Conservation (phyloP, 2,113 vertebrate genomes). For the Lycocorax pyrrhopterus region DNA sequence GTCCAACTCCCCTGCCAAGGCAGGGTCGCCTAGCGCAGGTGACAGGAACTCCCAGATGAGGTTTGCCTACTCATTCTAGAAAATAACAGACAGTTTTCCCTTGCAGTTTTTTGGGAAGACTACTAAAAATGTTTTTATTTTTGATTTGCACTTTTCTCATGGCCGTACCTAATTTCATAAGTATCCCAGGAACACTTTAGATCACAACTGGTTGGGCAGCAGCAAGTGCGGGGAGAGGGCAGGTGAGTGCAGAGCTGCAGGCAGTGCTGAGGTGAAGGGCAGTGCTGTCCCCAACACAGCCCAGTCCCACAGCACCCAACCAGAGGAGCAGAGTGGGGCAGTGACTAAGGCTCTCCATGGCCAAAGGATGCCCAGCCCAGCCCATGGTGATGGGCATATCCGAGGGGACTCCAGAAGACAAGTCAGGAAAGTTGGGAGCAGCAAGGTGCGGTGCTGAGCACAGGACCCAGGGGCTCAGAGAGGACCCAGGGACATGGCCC, state of each 20-base stretch:
- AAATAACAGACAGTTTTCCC: neutral
- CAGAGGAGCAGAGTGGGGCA: neutral
- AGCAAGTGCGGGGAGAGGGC: neutral
- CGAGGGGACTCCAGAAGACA: neutral
- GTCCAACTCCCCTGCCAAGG: neutral
- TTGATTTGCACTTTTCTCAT: neutral
- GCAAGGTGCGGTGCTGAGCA: accelerated
- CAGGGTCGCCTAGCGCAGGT: neutral
- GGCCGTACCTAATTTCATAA: neutral
- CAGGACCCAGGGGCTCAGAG: neutral
- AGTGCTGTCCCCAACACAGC: neutral
- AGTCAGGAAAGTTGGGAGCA: neutral
- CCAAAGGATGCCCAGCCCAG: neutral
- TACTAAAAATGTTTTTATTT: neutral
- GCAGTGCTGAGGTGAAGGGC: neutral
- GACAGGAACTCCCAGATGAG: neutral
- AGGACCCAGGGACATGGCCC: no score
- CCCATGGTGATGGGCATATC: no score
- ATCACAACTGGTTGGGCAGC: neutral
- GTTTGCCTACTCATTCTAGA: neutral
- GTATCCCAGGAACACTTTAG: neutral
- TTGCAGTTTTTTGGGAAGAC: neutral
- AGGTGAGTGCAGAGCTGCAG: neutral
- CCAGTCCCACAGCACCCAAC: neutral
- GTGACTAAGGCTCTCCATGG: accelerated